A percentile compares a stretch with the other conserved stretches of the same genome.
phyloP scores from a whole-genome alignment of 2,113 vertebrate species.

The Murina feae region DNA sequence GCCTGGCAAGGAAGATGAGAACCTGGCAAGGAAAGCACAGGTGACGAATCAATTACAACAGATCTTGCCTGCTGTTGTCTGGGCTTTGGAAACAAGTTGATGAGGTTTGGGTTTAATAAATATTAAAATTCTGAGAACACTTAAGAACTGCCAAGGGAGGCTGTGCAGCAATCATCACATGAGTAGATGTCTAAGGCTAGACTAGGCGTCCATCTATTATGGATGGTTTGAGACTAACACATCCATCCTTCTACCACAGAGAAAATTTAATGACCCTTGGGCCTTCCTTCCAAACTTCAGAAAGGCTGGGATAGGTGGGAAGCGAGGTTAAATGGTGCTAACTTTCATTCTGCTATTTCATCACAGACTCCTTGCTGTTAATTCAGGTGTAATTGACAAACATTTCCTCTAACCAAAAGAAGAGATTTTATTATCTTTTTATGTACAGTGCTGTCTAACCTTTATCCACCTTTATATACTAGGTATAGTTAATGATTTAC shows the following conservation, averaged over 20 bases:
- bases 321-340: conserved; percentile 1
- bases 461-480: not conserved
- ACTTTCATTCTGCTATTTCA: conserved; percentile 30
- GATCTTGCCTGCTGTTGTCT: conserved; percentile 3
- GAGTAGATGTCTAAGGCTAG: conserved; percentile 55
- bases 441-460: not conserved
- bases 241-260: conserved; percentile 43
- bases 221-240: conserved; percentile 54
- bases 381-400: conserved; percentile 2
- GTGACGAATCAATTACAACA: conserved; percentile 32
- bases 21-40: conserved; percentile 12
- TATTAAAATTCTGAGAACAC: conserved; percentile 67
- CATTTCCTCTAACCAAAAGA: conserved; percentile 29
- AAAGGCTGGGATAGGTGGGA: not conserved
- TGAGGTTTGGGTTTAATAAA: conserved; percentile 61
- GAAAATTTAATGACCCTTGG: conserved; percentile 31
- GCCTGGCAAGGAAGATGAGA: conserved; percentile 20
- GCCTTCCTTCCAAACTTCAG: conserved; percentile 30
- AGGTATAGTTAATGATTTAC: not conserved
- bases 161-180: not conserved
- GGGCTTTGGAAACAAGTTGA: conserved; percentile 46
- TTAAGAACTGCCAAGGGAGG: conserved; percentile 57
- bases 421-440: conserved; percentile 28
- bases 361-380: not conserved
- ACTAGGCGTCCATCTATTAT: conserved; percentile 49